A percentile compares a stretch with the other conserved stretches of the same genome.
These are phyloP conservation scores for Callitettix versicolor DNA, from an alignment of 1,140 invertebrate genomes.

Conservation along the genomic window DNA sequence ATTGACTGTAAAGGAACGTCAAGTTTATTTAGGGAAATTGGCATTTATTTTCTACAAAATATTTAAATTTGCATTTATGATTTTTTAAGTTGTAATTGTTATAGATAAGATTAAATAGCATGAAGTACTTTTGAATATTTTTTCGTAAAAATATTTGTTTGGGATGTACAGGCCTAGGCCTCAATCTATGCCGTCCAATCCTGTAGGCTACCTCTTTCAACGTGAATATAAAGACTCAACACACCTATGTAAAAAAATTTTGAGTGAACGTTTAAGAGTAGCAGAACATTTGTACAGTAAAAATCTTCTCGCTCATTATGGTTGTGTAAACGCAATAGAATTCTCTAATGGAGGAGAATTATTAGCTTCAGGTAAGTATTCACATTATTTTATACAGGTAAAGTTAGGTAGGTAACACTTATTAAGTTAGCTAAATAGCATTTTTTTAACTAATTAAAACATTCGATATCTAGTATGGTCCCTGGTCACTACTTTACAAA, in stretches of 20 bases:
- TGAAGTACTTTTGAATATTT: no score
- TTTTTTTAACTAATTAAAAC: slow-evolving; percentile 4
- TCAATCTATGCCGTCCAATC: slow-evolving; percentile 30
- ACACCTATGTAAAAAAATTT: background rate
- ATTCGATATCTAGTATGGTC: background rate
- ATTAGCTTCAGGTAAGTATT: slow-evolving; percentile 73
- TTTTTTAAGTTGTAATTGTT: no score
- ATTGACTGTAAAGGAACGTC: background rate
- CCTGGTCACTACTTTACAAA: background rate
- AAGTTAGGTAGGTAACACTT: background rate
- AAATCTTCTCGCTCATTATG: slow-evolving; percentile 81
- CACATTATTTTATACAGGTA: slow-evolving; percentile 1
- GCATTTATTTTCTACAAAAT: no score
- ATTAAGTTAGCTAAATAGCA: slow-evolving; percentile 5
- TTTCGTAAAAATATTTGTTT: no score
- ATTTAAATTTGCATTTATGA: no score
- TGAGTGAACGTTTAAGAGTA: background rate
- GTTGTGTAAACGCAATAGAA: slow-evolving; percentile 94
- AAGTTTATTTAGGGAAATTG: background rate
- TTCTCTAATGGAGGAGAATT: slow-evolving; percentile 80
- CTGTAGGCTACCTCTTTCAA: slow-evolving; percentile 5
- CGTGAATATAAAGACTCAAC: slow-evolving; percentile 10
- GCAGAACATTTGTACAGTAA: slow-evolving; percentile 70
- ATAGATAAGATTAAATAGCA: no score
- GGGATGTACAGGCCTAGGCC: slow-evolving; percentile 36